Evolutionary conservation across 2,113 vertebrate genomes (phyloP), one percentile per base, ranked within the genome.

Genomic region (Lasiurus borealis): DNA sequence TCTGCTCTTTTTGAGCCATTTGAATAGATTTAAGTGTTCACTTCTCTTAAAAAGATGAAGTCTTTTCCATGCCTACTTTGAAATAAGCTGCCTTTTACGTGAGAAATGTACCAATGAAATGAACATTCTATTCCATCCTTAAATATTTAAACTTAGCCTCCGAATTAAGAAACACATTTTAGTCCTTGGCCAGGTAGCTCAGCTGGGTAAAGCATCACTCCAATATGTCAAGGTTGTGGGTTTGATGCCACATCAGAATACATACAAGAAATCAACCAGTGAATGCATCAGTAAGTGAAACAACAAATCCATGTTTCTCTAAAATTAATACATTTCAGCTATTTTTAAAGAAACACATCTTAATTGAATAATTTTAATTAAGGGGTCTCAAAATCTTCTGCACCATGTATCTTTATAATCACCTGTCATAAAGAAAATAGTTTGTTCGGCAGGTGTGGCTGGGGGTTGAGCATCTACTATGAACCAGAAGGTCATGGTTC

Each of bases 301-400:
- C 29, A 68, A 68, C 31, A 66, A 66, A 66, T 66, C 29, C 5
- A 31, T 31, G 64, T 68, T 16, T 68, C 64, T n/a, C 13, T 68
- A n/a, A 68, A 68, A 54, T 94, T 31, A n/a, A 68, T 68, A 31
- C 29, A n/a, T n/a, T 15, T 31, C 31, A 66, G 31, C 2, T n/a
- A 8, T 64, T 68, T 68, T 27, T 4, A 62, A 31, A 66, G 29
- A 68, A 68, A n/a, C 64, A 68, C 14, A 13, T 31, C 57, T 48
- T 94, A 96, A 97, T 5, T 68, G 68, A 80, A 92, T 59, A 73
- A 93, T 62, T 93, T 94, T 73, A 23, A 25, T 78, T 82, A 88
- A 44, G 10, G 50, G 50, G 69, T 76, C 36, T 86, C 48, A 44
- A 87, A 92, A 4, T 13, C 44, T 95, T 72, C 46, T 78, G 27